Evolutionary conservation across 2,113 vertebrate species (phyloP).

Genomic region (Rhagologus leucostigma): DNA sequence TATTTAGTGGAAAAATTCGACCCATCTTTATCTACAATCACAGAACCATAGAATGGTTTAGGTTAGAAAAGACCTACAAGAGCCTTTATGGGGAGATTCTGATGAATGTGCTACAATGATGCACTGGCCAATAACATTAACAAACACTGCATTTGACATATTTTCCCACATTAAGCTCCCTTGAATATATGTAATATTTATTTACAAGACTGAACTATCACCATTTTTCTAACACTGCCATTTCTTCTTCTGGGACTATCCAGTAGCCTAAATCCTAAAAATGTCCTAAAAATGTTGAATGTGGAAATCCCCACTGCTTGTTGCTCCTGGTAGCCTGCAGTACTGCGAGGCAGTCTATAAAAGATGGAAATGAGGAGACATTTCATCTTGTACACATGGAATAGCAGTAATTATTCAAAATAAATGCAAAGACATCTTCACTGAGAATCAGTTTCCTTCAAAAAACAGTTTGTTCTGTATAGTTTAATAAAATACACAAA

Average conservation of each 20-base stretch:
- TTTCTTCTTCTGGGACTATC: background rate
- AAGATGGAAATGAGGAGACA: background rate
- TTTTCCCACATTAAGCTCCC: background rate
- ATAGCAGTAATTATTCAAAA: background rate
- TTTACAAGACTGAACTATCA: background rate
- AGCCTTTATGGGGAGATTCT: background rate
- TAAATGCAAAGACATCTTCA: background rate
- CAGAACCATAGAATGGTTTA: background rate
- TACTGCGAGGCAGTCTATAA: background rate
- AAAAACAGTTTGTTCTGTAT: background rate
- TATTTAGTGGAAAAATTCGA: background rate
- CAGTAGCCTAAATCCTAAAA: background rate
- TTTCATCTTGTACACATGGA: background rate
- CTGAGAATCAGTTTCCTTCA: background rate
- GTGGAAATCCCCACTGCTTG: accelerated
- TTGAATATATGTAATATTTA: background rate
- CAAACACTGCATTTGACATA: background rate
- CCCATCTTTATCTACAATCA: background rate
- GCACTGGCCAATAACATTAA: background rate
- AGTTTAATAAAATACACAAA: background rate
- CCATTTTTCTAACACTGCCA: background rate
- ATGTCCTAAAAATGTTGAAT: background rate
- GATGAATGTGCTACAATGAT: background rate
- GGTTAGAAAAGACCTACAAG: background rate
- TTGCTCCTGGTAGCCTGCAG: background rate